Base-by-base conservation (phyloP, 2,113 vertebrate species). In the Nymphicus hollandicus region DNA sequence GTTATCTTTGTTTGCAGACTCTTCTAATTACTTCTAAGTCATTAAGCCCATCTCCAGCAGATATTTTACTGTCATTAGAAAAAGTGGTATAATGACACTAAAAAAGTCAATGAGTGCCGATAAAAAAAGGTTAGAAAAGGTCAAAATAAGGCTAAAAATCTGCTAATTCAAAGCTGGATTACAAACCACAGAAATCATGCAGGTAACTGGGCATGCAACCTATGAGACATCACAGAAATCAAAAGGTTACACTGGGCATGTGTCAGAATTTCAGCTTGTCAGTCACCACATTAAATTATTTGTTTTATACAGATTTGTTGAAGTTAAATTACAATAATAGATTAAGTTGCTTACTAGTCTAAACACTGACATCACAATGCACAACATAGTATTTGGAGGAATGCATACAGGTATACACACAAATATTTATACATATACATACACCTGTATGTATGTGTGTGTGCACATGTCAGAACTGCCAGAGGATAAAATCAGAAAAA, bases 1-100 rank as follows among this genome's bases (percentile, higher is more conserved):
- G 93, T 65, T 97, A 93, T 96, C 95, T 97, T 97, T 97, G 95
- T 97, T 97, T 96, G 78, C 88, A 97, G 95, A 94, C 91, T 97
- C 92, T 91, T 88, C 80, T 95, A 97, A 97, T 97, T 98, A 96
- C 96, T 98, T 98, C 95, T 95, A 97, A 96, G 94, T 97, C 97
- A 98, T 97, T 97, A 98, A 93, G 95, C 81, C 88, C 77, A 94
- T 95, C 89, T 91, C 90, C 74, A 97, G 72, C 81, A 97, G 96
- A 90, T 97, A 95, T 92, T 96, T 96, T 96, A 96, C 70, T 95
- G 90, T 96, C 96, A 95, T 93, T 95, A 97, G 84, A 88, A 97
- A 96, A 98, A 92, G 49, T 87, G 72, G 66, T 93, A n/a, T 89
- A 97, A 95, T 94, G 91, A 93, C 82, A 96, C 37, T 78, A 93